Evolutionary conservation across 2,888 invertebrate genomes (phyloP), one percentile per base, ranked within the genome.

Genomic region (Caenorhabditis becei): DNA sequence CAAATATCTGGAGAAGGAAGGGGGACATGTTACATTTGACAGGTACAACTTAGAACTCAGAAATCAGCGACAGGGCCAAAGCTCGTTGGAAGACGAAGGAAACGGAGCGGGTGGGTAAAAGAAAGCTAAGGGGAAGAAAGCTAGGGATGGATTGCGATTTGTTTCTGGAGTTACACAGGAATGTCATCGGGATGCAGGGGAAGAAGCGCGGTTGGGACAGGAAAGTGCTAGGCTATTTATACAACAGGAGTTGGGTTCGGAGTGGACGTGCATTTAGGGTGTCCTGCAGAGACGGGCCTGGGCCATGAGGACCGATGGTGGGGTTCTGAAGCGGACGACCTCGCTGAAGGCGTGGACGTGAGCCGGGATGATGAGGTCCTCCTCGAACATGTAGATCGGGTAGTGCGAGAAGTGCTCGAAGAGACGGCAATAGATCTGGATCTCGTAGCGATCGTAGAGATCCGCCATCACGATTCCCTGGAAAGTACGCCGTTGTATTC

Each of bases 361-460:
- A 32, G 75, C 75, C 16, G 59, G 51, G n/a, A 75, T 24, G 59
- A 66, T 61, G 20, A 53, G 1, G 28, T 75, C 58, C 23, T 61
- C 26, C 5, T 75, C 75, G 44, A 66, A 66, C 41, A 32, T 59
- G 61, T 66, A 75, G 66, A 61, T 61, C 14, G 75, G 75, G 37
- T 28, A 66, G 53, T 75, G 66, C 1, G 75, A 75, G 53, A 75
- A 75, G 53, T 75, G 75, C 54, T 75, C 75, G 61, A 75, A 75
- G 10, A 75, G 59, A 24, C 75, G 56, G 58, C 75, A 75, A 66
- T 75, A 75, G 75, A 61, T 59, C 47, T 67, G 75, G 51, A 75
- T 75, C 24, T 75, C 75, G 61, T 75, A 66, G 24, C 58, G 51
- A 24, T 75, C 75, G 35, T 67, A 61, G 37, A 75, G 53, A 8